phyloP scores from a whole-genome alignment of 2,888 invertebrate species.

The Maniola hyperantus region DNA sequence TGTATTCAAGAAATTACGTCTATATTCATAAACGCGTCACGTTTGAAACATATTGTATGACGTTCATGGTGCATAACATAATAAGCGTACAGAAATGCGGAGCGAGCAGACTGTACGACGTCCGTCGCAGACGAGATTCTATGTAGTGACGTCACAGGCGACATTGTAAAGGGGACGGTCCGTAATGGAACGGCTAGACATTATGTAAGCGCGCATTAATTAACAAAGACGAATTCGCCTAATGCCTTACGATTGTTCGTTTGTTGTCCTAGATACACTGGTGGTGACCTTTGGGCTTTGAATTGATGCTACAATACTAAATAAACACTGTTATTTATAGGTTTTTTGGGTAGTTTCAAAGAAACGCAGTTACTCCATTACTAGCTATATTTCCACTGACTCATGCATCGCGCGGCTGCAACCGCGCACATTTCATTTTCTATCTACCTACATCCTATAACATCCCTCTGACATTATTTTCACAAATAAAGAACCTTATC shows the following conservation, averaged over 20 bases:
- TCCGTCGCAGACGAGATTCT: slow-evolving; percentile 58
- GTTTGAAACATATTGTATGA: slow-evolving; percentile 29
- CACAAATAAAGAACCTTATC: too few relatives aligned
- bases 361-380: too few relatives aligned
- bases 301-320: too few relatives aligned
- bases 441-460: too few relatives aligned
- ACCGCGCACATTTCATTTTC: too few relatives aligned
- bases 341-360: too few relatives aligned
- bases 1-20: background rate
- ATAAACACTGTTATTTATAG: too few relatives aligned
- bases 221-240: slow-evolving; percentile 49
- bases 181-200: slow-evolving; percentile 45
- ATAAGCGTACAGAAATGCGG: slow-evolving; percentile 30
- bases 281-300: too few relatives aligned
- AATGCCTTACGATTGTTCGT: slow-evolving; percentile 31
- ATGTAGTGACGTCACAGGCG: slow-evolving; percentile 69
- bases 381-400: too few relatives aligned
- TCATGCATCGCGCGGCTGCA: too few relatives aligned
- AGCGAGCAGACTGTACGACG: slow-evolving; percentile 67
- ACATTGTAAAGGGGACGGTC: slow-evolving; percentile 61
- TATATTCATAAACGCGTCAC: slow-evolving; percentile 23
- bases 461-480: too few relatives aligned
- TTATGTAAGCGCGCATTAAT: slow-evolving; percentile 58
- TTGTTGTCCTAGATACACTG: slow-evolving; percentile 35
- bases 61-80: slow-evolving; percentile 27